Conservation (phyloP, 1,140 invertebrate genomes). For the Drosophila lini region DNA sequence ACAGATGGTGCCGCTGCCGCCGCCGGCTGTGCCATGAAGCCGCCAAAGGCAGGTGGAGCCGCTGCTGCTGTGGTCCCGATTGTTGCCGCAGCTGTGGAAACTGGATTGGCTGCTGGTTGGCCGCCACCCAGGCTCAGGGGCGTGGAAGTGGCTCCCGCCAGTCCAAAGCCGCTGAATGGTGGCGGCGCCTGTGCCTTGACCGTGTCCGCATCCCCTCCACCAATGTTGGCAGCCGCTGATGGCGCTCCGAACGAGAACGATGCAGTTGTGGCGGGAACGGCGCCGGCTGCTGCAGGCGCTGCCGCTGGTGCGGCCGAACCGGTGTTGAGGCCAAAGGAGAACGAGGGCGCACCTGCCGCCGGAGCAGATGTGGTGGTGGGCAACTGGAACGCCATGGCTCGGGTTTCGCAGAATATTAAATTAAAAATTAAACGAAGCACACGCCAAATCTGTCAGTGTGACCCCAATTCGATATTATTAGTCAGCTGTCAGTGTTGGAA, state of each 20-base stretch:
- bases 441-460: slow-evolving; percentile 3
- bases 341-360: slow-evolving; percentile 31
- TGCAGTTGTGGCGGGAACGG: slow-evolving; percentile 52
- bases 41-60: slow-evolving; percentile 45
- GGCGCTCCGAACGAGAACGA: slow-evolving; percentile 63
- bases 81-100: slow-evolving; percentile 21
- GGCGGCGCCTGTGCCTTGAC: slow-evolving; percentile 52
- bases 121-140: slow-evolving; percentile 12
- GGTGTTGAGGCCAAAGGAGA: slow-evolving; percentile 52
- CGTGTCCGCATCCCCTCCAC: slow-evolving; percentile 60
- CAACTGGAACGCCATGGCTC: slow-evolving; percentile 67
- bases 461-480: neutral
- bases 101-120: slow-evolving; percentile 13
- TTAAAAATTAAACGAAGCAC: slow-evolving; percentile 22
- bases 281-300: slow-evolving; percentile 4
- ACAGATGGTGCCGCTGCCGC: slow-evolving; percentile 32
- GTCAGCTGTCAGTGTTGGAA: slow-evolving; percentile 3
- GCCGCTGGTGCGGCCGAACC: slow-evolving; percentile 27
- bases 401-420: neutral
- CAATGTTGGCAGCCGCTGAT: slow-evolving; percentile 15
- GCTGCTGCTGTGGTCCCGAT: slow-evolving; percentile 28
- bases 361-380: slow-evolving; percentile 62
- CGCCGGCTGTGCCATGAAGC: slow-evolving; percentile 42
- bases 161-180: slow-evolving; percentile 54
- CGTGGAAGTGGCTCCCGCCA: slow-evolving; percentile 20